Percentiles rank a stretch among this genome's conserved stretches.
Evolutionary conservation across 2,888 invertebrate species (phyloP).

Genomic region (Tribolium freemani): DNA sequence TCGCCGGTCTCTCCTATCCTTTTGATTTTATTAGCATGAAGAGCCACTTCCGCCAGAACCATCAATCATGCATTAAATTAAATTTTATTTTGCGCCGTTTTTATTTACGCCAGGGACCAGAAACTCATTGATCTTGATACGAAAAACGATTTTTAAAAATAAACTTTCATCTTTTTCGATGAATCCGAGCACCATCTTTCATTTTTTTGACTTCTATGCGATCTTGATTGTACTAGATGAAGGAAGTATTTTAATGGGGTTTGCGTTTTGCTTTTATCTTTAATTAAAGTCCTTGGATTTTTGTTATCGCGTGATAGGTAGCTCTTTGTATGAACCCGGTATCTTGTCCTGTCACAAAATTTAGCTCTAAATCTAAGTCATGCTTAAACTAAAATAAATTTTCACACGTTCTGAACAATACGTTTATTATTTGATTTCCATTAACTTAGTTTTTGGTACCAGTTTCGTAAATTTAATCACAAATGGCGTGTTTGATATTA

Average conservation of each 20-base stretch:
- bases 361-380: constrained; percentile 10
- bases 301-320: constrained; percentile 33
- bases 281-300: constrained; percentile 39
- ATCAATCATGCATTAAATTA: constrained; percentile 20
- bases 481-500: no score
- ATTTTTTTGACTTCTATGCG: background rate
- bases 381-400: constrained; percentile 6
- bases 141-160: background rate
- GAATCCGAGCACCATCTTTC: background rate
- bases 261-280: constrained; percentile 29
- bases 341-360: background rate
- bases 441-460: no score
- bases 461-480: no score
- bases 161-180: background rate
- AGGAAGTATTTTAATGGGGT: background rate
- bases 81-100: background rate
- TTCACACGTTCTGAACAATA: background rate
- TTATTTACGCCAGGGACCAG: background rate
- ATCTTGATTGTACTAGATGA: no score
- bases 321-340: constrained; percentile 2
- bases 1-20: constrained; percentile 55
- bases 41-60: background rate
- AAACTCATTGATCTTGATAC: constrained; percentile 1
- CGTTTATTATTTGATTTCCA: no score
- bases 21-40: background rate